Conservation (phyloP, 2,113 vertebrate species). For the Pteropus alecto region DNA sequence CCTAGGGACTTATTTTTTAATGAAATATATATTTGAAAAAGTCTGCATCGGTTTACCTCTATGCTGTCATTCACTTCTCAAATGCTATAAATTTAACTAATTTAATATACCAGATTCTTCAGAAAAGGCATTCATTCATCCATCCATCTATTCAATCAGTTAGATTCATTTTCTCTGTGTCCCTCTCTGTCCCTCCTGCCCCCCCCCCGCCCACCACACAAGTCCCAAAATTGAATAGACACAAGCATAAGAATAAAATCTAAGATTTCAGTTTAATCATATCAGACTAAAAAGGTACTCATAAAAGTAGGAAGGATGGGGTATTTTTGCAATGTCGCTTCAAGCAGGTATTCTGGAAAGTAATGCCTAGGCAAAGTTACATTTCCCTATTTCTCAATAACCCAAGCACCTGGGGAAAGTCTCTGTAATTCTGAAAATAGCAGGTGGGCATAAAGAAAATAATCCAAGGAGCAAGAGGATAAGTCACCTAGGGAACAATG, state of each 20-base stretch:
- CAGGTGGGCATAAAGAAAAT: background rate
- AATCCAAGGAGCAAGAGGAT: background rate
- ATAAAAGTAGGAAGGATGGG: background rate
- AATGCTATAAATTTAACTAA: background rate
- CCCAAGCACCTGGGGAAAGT: background rate
- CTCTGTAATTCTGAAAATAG: background rate
- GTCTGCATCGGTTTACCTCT: background rate
- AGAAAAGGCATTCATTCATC: background rate
- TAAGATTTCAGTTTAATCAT: constrained; percentile 12
- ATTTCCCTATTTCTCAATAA: constrained; percentile 21
- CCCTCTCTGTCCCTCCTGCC: background rate
- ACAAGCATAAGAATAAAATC: background rate
- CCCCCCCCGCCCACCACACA: background rate
- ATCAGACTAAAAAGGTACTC: background rate
- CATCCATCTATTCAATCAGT: background rate
- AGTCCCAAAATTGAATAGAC: background rate
- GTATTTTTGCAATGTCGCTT: background rate
- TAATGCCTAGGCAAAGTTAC: background rate
- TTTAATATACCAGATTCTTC: background rate
- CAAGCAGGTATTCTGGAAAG: background rate
- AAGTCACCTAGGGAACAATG: background rate
- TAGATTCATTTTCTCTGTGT: background rate
- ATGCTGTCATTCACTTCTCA: background rate
- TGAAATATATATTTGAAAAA: background rate
- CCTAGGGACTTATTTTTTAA: background rate